Evolutionary conservation across 2,888 invertebrate species (phyloP).

Genomic region (Macaria notata): DNA sequence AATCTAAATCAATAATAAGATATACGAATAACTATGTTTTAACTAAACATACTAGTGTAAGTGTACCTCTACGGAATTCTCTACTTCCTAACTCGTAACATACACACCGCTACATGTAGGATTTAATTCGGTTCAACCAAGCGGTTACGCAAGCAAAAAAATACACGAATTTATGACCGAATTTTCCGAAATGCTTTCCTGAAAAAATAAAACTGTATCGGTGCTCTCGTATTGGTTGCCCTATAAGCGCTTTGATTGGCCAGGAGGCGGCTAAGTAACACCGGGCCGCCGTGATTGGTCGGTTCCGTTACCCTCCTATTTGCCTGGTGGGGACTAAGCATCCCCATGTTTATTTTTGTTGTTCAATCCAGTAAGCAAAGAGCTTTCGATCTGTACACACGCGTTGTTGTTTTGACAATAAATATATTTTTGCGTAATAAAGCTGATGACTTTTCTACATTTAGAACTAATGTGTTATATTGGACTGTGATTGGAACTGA

Average conservation of each 20-base stretch:
- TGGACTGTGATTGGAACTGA: slow-evolving; percentile 35
- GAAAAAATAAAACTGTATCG: slow-evolving; percentile 54
- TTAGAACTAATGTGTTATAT: slow-evolving; percentile 39
- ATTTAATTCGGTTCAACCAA: slow-evolving; percentile 11
- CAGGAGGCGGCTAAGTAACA: slow-evolving; percentile 55
- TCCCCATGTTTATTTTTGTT: slow-evolving; percentile 79
- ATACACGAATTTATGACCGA: slow-evolving; percentile 35
- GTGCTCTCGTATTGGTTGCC: slow-evolving; percentile 55
- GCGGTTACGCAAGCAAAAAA: slow-evolving; percentile 22
- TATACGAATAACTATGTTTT: too few species aligned
- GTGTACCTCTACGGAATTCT: too few species aligned
- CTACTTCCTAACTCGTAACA: too few species aligned
- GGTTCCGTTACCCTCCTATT: slow-evolving; percentile 47
- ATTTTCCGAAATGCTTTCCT: slow-evolving; percentile 49
- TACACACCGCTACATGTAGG: not conserved
- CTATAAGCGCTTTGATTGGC: slow-evolving; percentile 52
- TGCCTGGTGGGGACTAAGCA: slow-evolving; percentile 61
- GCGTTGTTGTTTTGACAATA: slow-evolving; percentile 35
- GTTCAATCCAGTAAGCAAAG: slow-evolving; percentile 72
- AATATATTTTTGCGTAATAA: slow-evolving; percentile 24
- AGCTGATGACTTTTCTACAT: slow-evolving; percentile 12
- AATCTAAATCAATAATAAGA: too few species aligned
- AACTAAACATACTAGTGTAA: too few species aligned
- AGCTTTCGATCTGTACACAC: slow-evolving; percentile 61
- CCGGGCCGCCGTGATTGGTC: slow-evolving; percentile 50